These are phyloP conservation scores for Tenthredo scrophulariae DNA, from an alignment of 2,888 invertebrate species.

Conservation along the genomic window DNA sequence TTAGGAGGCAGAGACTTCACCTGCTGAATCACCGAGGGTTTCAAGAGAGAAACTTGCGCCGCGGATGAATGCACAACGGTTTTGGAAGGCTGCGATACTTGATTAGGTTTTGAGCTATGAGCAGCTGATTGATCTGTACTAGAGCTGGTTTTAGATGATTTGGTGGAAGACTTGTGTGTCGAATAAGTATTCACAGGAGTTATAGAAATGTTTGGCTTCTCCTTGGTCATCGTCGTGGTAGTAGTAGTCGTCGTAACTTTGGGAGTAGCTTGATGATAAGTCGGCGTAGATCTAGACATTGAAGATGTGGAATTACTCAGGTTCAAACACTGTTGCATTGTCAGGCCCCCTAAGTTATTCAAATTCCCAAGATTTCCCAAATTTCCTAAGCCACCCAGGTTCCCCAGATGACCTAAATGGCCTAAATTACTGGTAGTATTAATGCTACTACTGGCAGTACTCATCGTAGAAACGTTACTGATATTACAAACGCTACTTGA, in stretches of 20 bases:
- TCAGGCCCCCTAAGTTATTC: constrained; percentile 60
- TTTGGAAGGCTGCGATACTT: constrained; percentile 58
- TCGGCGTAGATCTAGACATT: constrained; percentile 61
- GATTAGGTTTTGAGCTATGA: constrained; percentile 64
- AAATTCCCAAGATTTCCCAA: constrained; percentile 59
- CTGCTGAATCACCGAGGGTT: constrained; percentile 67
- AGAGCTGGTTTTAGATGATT: constrained; percentile 56
- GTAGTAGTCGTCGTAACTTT: constrained; percentile 65
- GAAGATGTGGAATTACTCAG: constrained; percentile 64
- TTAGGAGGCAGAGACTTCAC: constrained; percentile 62
- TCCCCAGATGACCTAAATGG: constrained; percentile 55
- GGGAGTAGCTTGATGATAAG: constrained; percentile 64
- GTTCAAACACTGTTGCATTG: constrained; percentile 68
- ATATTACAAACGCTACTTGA: constrained; percentile 62
- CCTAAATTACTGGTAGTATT: constrained; percentile 60
- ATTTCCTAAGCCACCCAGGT: constrained; percentile 62
- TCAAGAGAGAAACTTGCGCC: constrained; percentile 70
- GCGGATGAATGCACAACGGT: constrained; percentile 59
- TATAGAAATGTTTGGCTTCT: constrained; percentile 79
- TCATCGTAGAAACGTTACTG: constrained; percentile 64
- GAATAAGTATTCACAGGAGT: constrained; percentile 69
- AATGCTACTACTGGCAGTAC: constrained; percentile 59
- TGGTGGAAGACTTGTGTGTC: constrained; percentile 61
- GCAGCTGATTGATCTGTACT: constrained; percentile 62
- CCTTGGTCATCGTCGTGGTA: constrained; percentile 74